phyloP scores from a whole-genome alignment of 2,888 invertebrate genomes.

The Alsophila aescularia region DNA sequence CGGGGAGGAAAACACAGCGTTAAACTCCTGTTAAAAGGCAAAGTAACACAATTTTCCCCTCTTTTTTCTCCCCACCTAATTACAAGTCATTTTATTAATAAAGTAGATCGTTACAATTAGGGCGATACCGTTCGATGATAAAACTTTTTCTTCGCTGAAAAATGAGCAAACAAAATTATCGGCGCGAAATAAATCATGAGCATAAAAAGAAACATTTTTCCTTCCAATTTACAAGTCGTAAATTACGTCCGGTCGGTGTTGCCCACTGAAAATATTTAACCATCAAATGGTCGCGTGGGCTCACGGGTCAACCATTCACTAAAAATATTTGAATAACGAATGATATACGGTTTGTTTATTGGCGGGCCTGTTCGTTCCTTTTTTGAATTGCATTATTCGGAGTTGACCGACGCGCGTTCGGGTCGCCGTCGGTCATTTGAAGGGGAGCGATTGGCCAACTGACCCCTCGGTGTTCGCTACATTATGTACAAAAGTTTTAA shows the following conservation, averaged over 20 bases:
- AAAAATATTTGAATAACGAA: constrained; percentile 82
- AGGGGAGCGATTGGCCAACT: constrained; percentile 63
- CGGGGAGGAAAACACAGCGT: constrained; percentile 72
- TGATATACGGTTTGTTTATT: constrained; percentile 85
- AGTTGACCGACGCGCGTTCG: constrained; percentile 73
- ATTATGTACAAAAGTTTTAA: constrained; percentile 73
- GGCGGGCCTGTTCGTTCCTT: constrained; percentile 78
- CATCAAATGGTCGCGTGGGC: constrained; percentile 81
- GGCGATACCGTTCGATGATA: constrained; percentile 47
- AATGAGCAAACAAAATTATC: constrained; percentile 34
- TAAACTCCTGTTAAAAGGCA: constrained; percentile 70
- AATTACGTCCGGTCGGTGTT: constrained; percentile 67
- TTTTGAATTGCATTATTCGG: constrained; percentile 77
- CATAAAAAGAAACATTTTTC: constrained; percentile 44
- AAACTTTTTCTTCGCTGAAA: constrained; percentile 21
- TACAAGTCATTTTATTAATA: constrained; percentile 80
- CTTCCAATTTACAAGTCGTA: constrained; percentile 70
- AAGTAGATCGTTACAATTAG: constrained; percentile 76
- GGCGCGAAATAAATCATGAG: constrained; percentile 30
- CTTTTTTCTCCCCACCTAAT: constrained; percentile 80
- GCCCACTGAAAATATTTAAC: constrained; percentile 83
- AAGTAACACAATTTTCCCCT: constrained; percentile 78
- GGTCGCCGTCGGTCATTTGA: constrained; percentile 74
- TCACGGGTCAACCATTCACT: constrained; percentile 80
- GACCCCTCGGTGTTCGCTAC: constrained; percentile 70